phyloP scores from a whole-genome alignment of 2,113 vertebrate species.

The Brachyistius frenatus region DNA sequence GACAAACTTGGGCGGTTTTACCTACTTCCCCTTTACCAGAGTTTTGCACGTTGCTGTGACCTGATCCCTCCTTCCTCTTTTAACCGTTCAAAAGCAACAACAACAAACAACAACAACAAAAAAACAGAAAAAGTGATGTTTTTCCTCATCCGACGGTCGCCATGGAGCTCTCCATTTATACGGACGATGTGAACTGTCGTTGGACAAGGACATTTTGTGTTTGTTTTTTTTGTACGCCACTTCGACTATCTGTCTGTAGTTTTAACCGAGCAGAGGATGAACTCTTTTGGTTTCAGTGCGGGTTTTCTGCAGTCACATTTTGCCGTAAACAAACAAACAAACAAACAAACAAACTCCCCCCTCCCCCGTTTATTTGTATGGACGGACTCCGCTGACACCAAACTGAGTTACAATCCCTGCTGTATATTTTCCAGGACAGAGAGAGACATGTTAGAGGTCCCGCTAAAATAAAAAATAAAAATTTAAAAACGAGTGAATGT shows the following conservation, averaged over 20 bases:
- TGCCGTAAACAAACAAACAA: slow-evolving; percentile 36
- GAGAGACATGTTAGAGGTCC: slow-evolving; percentile 83
- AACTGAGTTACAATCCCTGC: slow-evolving; percentile 68
- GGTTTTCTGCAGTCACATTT: slow-evolving; percentile 60
- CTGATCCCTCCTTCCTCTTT: slow-evolving; percentile 53
- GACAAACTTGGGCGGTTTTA: slow-evolving; percentile 70
- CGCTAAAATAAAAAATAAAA: slow-evolving; percentile 47
- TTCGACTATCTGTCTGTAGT: slow-evolving; percentile 53
- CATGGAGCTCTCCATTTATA: slow-evolving; percentile 82
- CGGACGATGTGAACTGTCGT: slow-evolving; percentile 68
- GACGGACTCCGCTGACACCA: slow-evolving; percentile 72
- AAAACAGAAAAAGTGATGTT: slow-evolving; percentile 48
- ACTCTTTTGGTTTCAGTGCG: slow-evolving; percentile 67
- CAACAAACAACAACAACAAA: neutral
- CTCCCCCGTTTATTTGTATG: slow-evolving; percentile 60
- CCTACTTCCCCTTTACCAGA: slow-evolving; percentile 76
- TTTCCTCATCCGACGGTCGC: slow-evolving; percentile 62
- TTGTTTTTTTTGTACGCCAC: slow-evolving; percentile 71
- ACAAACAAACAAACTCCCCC: too few species aligned
- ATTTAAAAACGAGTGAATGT: too few species aligned
- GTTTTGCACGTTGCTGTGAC: slow-evolving; percentile 75
- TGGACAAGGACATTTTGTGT: slow-evolving; percentile 58
- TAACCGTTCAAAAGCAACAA: slow-evolving; percentile 34
- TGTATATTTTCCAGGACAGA: slow-evolving; percentile 52
- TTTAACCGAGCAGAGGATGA: slow-evolving; percentile 52